A percentile compares a stretch with the other conserved stretches of the same genome.
phyloP scores from a whole-genome alignment of 2,113 vertebrate species.

The Platycercus adscitus region DNA sequence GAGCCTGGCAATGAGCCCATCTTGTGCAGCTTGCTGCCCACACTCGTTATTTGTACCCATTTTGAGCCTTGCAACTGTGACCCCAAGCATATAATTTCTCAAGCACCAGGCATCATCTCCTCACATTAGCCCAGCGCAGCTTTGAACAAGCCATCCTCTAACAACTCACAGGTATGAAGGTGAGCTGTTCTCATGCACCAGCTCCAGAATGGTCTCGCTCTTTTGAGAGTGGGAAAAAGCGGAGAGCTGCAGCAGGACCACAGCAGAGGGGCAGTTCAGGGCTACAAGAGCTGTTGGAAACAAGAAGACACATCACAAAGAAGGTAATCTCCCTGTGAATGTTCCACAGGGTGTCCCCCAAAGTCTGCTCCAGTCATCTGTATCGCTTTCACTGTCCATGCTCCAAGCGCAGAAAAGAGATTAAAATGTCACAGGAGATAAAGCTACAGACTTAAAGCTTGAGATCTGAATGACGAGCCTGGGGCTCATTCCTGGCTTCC shows the following conservation, averaged over 20 bases:
- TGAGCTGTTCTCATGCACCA: fast-evolving
- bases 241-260: neutral
- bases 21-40: neutral
- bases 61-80: neutral
- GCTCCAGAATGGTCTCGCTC: fast-evolving
- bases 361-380: neutral
- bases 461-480: fast-evolving
- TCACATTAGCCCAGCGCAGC: fast-evolving
- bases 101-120: neutral
- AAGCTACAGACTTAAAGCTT: neutral
- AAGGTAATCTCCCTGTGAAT: neutral
- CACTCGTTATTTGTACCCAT: neutral
- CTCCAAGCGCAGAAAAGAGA: neutral
- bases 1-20: neutral
- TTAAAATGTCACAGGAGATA: neutral
- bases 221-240: fast-evolving
- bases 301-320: fast-evolving
- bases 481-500: neutral
- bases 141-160: neutral
- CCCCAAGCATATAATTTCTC: neutral
- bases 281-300: neutral
- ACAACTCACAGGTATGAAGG: fast-evolving
- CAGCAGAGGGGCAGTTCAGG: fast-evolving
- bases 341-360: neutral
- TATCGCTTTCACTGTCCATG: fast-evolving